Base-by-base conservation (phyloP, 2,113 vertebrate genomes). In the Macrotus californicus region DNA sequence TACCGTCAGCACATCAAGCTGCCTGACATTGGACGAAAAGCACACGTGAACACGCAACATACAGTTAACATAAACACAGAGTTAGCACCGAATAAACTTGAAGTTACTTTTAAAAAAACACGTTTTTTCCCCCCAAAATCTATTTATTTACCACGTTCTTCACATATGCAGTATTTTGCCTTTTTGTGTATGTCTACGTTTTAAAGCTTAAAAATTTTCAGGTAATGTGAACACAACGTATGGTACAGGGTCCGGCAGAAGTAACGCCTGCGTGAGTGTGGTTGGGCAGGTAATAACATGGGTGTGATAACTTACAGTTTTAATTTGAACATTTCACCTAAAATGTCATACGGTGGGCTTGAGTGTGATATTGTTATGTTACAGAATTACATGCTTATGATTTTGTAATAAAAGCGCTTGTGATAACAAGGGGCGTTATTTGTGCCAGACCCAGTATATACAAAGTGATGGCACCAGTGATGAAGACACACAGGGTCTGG, bases 81-180 rank as follows among this genome's bases (percentile, higher is more conserved):
- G n/a, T 66, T 72, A 66, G 77, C 36, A 87, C 0, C 36, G 34
- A 75, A 54, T 52, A 89, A 59, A 56, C 22, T 41, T 54, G 15
- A 83, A 77, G 70, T 67, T 80, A 72, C 39, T 93, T 92, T 77
- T 39, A 46, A 73, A 66, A 83, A 31, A 66, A 82, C 22, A 86
- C 56, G 29, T 46, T 61, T 91, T 79, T 26, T 31, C 19, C 43
- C 88, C 31, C 43, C 85, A 95, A 95, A 92, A 96, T 95, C 82
- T 91, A 70, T 94, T 87, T 96, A 94, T 88, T 95, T 86, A 72
- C 9, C 80, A 92, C 39, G 56, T 72, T 93, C 39, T 85, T 96
- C 43, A 90, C 26, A 84, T 81, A 59, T 24, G n/a, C 29, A 85
- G 1, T 66, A 87, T 52, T 91, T 86, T 88, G 31, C 10, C 59